Evolutionary conservation across 92 coral and sea anemone species (phyloP), one percentile per base, ranked within the genome.

Genomic region (Pocillopora grandis): DNA sequence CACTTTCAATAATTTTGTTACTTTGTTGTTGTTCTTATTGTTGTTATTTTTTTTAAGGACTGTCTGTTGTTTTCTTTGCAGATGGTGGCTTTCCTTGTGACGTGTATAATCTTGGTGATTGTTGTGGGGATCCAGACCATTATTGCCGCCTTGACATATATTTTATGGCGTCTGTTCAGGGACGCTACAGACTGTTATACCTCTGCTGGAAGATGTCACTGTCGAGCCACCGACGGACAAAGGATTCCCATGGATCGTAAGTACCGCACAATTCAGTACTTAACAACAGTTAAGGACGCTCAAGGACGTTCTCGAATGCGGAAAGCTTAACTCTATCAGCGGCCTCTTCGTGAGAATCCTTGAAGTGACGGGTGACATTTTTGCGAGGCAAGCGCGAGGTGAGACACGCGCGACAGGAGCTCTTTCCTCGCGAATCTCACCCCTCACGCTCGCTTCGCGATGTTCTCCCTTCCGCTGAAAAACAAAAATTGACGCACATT

Each of bases 1-100:
- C 52, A 3, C 5, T 42, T 42, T 42, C 52, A 42, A 2, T 42
- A 42, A 42, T 42, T 42, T 42, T 42, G 52, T 42, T 42, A 7
- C 8, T 42, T 42, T 42, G 52, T 42, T 42, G 49, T 42, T 42
- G 49, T 42, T 42, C 3, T 42, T 42, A 3, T 42, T 42, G 52
- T 42, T 42, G 52, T 42, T 27, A 27, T 27, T 27, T 42, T 42
- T 42, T 42, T 42, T 42, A 42, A 42, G 52, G 52, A 42, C 76
- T 73, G 36, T 33, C 52, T 17, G 12, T 12, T 42, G 21, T 67
- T 31, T 58, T 60, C 31, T 27, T 62, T n/a, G 13, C 76, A 90
- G 93, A 81, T 87, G 80, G 62, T 90, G 74, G 66, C 88, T 57
- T 90, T 84, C 83, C 59, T 90, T 61, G 93, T 90, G 13, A 60